Evolutionary conservation across 1,140 invertebrate species (phyloP), one percentile per base, ranked within the genome.

Genomic region (Sitodiplosis mosellana): DNA sequence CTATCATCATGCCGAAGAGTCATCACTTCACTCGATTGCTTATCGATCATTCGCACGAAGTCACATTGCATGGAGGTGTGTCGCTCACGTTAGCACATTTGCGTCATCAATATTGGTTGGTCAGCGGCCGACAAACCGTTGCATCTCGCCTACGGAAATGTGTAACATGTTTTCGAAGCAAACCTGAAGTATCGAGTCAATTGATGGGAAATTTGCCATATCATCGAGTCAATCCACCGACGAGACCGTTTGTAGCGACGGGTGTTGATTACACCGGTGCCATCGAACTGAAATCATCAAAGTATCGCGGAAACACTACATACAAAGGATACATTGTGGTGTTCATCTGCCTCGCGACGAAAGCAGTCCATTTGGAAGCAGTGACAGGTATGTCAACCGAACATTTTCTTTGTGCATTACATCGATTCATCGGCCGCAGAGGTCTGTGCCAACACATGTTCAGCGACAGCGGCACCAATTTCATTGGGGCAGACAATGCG

Each of bases 301-400:
- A 45, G 15, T 49, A 48, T 2, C 48, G 59, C 34, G 49, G 48
- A 12, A 36, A 34, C 0, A 49, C 48, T 14, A 42, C 46, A 7
- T 52, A 40, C 15, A 68, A 68, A 51, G 45, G 48, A 8, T 68
- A 60, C 42, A 55, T 69, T 8, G 55, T 56, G 7, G 10, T 66
- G 7, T 68, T 68, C 46, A 59, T 61, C 0, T 67, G 66, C 46
- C 37, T 58, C 0, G 49, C 56, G 0, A 63, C 54, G 0, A 54
- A 56, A 11, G 63, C 61, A 0, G 45, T 65, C 19, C 63, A 66
- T 48, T 37, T 63, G 2, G 61, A 66, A 46, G 19, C 56, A 0
- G 54, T 58, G 1, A 53, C 56, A 8, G 51, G 50, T 49, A 42
- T 66, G 0, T 52, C 57, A 6, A 58, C 59, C 0, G 59, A 66